phyloP scores from a whole-genome alignment of 1,140 invertebrate species.

The Cotesia vestalis region DNA sequence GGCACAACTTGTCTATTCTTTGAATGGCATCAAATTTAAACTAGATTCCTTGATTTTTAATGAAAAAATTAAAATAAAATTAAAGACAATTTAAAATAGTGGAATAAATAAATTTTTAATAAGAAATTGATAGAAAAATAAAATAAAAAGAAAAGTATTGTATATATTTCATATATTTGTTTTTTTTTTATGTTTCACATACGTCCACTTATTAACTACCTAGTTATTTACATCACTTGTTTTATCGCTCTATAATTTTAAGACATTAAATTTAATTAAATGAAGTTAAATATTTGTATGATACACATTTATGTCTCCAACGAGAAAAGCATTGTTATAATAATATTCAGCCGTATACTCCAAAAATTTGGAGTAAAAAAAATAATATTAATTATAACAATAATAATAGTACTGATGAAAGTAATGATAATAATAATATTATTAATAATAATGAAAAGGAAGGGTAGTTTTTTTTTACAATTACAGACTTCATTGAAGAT shows the following conservation, averaged over 20 bases:
- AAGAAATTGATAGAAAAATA: not conserved
- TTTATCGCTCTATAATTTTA: slow-evolving; percentile 28
- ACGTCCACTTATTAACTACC: slow-evolving; percentile 37
- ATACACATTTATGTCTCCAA: slow-evolving; percentile 11
- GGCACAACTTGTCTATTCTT: no score
- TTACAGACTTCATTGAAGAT: slow-evolving; percentile 30
- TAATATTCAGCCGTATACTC: slow-evolving; percentile 19
- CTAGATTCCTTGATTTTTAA: no score
- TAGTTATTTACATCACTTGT: slow-evolving; percentile 40
- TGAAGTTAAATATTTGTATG: slow-evolving; percentile 10
- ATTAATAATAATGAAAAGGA: not conserved
- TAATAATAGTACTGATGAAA: not conserved
- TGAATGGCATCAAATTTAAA: no score
- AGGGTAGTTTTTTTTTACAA: not conserved
- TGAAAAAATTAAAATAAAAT: not conserved
- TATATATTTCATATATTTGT: not conserved
- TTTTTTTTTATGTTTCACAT: slow-evolving; percentile 28
- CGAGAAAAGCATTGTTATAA: slow-evolving; percentile 23
- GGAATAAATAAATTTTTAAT: not conserved
- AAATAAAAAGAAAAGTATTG: slow-evolving; percentile 14
- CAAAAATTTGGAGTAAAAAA: slow-evolving; percentile 1
- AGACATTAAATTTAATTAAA: slow-evolving; percentile 24
- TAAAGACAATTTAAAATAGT: not conserved
- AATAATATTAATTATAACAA: not conserved
- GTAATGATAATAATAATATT: not conserved